Percentiles rank a stretch among this genome's conserved stretches.
phyloP scores from a whole-genome alignment of 35 echinoderm and acorn worm genomes.

The Lytechinus variegatus region DNA sequence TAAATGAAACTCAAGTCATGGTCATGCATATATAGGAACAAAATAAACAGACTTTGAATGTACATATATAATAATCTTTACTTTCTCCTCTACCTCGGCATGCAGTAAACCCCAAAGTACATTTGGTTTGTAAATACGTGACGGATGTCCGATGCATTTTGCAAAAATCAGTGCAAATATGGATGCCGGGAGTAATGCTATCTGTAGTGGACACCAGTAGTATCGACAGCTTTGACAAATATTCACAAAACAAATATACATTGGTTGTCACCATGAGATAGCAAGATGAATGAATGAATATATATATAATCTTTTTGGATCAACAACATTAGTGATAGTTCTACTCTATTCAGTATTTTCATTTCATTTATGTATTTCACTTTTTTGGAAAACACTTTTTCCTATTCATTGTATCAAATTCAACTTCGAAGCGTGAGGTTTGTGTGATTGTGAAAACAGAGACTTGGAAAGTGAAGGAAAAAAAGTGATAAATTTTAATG shows the following conservation, averaged over 20 bases:
- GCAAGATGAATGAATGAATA: neutral
- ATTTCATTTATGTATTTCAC: too few relatives aligned
- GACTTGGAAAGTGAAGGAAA: neutral
- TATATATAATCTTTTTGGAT: neutral
- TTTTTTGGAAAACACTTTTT: too few relatives aligned
- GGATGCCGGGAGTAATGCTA: neutral
- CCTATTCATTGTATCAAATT: too few relatives aligned
- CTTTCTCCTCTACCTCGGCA: neutral
- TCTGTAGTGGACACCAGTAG: constrained; percentile 8
- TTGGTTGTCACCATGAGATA: neutral
- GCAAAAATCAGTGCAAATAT: constrained; percentile 5
- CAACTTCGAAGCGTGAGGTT: too few relatives aligned
- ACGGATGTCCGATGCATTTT: neutral
- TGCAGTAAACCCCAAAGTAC: neutral
- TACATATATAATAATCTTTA: neutral
- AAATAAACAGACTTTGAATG: neutral
- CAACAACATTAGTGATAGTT: too few relatives aligned
- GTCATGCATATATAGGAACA: neutral
- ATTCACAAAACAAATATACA: neutral
- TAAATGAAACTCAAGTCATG: neutral
- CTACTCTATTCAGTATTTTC: too few relatives aligned
- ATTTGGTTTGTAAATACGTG: neutral
- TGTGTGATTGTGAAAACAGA: neutral
- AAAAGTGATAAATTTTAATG: neutral
- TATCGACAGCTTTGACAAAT: neutral